These are phyloP conservation scores for Nothura maculosa DNA, from an alignment of 2,797 vertebrate genomes.

Conservation along the genomic window DNA sequence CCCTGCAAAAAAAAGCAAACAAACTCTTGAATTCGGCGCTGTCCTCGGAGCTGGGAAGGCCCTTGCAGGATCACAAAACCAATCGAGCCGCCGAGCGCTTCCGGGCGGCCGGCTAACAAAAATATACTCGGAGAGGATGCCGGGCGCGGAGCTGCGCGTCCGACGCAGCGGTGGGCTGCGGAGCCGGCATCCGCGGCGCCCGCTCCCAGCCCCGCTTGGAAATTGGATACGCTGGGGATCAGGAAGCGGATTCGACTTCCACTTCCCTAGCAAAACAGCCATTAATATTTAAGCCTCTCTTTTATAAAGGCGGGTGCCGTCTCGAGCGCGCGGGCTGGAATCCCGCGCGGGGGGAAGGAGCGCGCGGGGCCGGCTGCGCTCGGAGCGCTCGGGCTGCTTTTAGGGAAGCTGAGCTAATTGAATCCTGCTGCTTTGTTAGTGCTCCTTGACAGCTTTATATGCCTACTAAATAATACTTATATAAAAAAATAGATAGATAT, in stretches of 20 bases:
- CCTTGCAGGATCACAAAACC: constrained; percentile 87
- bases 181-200: constrained; percentile 69
- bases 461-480: constrained; percentile 65
- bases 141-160: constrained; percentile 48
- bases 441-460: constrained; percentile 75
- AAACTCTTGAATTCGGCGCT: constrained; percentile 81
- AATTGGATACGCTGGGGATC: constrained; percentile 90
- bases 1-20: constrained; percentile 78
- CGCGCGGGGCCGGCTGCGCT: constrained; percentile 61
- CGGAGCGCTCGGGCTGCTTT: constrained; percentile 57
- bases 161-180: too few species aligned
- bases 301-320: constrained; percentile 83
- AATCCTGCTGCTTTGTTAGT: constrained; percentile 76
- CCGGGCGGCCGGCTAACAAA: constrained; percentile 89
- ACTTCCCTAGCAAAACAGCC: constrained; percentile 90
- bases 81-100: constrained; percentile 83
- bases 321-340: constrained; percentile 70
- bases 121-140: constrained; percentile 88
- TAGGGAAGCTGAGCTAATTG: constrained; percentile 53
- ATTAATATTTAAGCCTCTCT: constrained; percentile 86
- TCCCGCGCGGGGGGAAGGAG: constrained; percentile 79
- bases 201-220: constrained; percentile 79
- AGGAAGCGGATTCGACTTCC: constrained; percentile 92
- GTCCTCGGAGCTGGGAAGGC: constrained; percentile 85
- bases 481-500: constrained; percentile 14